Evolutionary conservation across 2,888 invertebrate species (phyloP).

Genomic region (Nysson spinosus): DNA sequence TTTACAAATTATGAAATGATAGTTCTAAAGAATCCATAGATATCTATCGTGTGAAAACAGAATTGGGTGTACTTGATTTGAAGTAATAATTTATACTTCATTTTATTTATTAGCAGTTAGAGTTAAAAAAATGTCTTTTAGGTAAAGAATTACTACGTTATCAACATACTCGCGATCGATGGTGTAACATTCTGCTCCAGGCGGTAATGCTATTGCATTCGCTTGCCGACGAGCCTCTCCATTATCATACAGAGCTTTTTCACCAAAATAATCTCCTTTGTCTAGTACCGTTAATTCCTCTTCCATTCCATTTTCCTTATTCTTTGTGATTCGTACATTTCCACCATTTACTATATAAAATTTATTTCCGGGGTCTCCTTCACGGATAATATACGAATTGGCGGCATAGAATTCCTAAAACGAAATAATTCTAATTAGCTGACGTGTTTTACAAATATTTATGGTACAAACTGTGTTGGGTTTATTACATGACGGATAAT

Average conservation of each 20-base stretch:
- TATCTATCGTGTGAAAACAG: no score
- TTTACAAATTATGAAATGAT: no score
- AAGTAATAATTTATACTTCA: no score
- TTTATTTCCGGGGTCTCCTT: constrained; percentile 91
- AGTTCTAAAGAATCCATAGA: no score
- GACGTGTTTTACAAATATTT: no score
- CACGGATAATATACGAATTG: constrained; percentile 86
- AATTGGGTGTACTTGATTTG: no score
- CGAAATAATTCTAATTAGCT: no score
- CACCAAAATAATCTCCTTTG: constrained; percentile 92
- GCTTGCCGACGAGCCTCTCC: constrained; percentile 83
- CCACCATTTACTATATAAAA: constrained; percentile 94
- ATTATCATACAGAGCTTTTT: constrained; percentile 89
- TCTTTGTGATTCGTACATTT: constrained; percentile 84
- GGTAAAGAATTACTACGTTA: no score
- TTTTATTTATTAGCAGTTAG: no score
- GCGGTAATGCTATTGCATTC: constrained; percentile 89
- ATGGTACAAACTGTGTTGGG: no score
- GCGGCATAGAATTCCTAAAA: constrained; percentile 87
- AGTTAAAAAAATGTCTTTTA: no score
- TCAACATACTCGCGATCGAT: constrained; percentile 85
- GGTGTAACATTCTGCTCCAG: constrained; percentile 91
- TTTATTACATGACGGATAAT: background rate
- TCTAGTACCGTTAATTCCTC: constrained; percentile 83
- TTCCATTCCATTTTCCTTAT: constrained; percentile 78